Evolutionary conservation across 2,888 invertebrate species (phyloP).

Genomic region (Euzophera pinguis): DNA sequence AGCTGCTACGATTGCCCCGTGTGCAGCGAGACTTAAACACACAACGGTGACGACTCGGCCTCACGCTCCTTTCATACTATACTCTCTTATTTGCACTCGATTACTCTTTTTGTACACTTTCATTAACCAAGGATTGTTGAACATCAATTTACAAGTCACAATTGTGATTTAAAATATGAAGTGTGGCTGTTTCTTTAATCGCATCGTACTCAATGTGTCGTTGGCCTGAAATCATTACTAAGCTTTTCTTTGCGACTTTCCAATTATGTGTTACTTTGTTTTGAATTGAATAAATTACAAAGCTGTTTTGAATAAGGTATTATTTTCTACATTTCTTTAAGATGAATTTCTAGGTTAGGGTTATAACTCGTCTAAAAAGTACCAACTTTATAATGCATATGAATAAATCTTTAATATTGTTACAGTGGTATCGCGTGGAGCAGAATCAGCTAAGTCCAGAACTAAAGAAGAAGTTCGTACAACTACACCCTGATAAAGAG

Average conservation of each 20-base stretch:
- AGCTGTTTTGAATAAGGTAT: too few relatives aligned
- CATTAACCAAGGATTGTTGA: slow-evolving; percentile 68
- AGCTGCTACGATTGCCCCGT: neutral
- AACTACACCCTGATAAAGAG: slow-evolving; percentile 84
- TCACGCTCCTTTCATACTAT: slow-evolving; percentile 62
- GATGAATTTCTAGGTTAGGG: too few relatives aligned
- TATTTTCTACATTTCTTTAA: too few relatives aligned
- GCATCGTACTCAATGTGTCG: slow-evolving; percentile 21
- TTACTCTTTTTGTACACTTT: slow-evolving; percentile 69
- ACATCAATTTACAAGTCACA: slow-evolving; percentile 59
- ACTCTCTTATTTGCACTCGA: slow-evolving; percentile 76
- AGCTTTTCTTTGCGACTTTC: slow-evolving; percentile 5
- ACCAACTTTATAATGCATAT: neutral
- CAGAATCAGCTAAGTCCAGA: slow-evolving; percentile 72
- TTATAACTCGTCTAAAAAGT: too few relatives aligned
- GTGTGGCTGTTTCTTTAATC: slow-evolving; percentile 43
- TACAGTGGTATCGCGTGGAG: slow-evolving; percentile 88
- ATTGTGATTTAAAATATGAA: slow-evolving; percentile 48
- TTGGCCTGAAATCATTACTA: slow-evolving; percentile 18
- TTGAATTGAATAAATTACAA: too few relatives aligned
- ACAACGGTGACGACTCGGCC: slow-evolving; percentile 72
- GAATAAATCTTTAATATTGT: slow-evolving; percentile 31
- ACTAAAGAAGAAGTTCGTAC: slow-evolving; percentile 81
- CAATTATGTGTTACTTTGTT: slow-evolving; percentile 4
- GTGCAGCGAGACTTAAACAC: slow-evolving; percentile 58